A percentile compares a stretch with the other conserved stretches of the same genome.
Conservation (phyloP, 2,113 vertebrate species). For the Urocolius indicus region DNA sequence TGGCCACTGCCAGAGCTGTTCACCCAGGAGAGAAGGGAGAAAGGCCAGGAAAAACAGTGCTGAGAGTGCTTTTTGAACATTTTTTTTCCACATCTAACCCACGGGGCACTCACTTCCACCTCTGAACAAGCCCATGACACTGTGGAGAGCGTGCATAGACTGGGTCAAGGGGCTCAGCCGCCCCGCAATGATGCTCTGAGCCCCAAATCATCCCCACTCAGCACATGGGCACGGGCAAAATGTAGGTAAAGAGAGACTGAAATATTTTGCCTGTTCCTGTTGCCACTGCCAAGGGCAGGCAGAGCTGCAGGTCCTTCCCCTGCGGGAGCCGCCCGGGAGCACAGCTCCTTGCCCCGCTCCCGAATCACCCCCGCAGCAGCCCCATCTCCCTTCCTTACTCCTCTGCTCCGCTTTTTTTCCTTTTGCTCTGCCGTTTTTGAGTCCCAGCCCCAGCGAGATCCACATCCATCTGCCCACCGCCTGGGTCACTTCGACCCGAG, state of each 20-base stretch:
- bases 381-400: background rate
- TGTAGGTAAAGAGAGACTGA: background rate
- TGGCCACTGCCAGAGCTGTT: constrained; percentile 10
- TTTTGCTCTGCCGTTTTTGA: background rate
- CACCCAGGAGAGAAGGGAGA: background rate
- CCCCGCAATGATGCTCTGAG: accelerated
- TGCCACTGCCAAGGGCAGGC: background rate
- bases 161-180: background rate
- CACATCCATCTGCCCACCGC: background rate
- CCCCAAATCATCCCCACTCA: accelerated
- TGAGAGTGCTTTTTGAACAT: accelerated
- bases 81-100: background rate
- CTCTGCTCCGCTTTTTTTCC: accelerated
- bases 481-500: background rate
- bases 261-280: background rate
- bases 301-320: background rate
- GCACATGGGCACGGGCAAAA: background rate
- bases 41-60: background rate
- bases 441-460: background rate
- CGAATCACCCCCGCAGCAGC: background rate
- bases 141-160: accelerated
- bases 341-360: background rate
- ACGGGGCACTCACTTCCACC: background rate
- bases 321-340: accelerated
- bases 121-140: accelerated